Evolutionary conservation across 2,797 vertebrate species (phyloP).

Genomic region (Apogon hyalosoma): DNA sequence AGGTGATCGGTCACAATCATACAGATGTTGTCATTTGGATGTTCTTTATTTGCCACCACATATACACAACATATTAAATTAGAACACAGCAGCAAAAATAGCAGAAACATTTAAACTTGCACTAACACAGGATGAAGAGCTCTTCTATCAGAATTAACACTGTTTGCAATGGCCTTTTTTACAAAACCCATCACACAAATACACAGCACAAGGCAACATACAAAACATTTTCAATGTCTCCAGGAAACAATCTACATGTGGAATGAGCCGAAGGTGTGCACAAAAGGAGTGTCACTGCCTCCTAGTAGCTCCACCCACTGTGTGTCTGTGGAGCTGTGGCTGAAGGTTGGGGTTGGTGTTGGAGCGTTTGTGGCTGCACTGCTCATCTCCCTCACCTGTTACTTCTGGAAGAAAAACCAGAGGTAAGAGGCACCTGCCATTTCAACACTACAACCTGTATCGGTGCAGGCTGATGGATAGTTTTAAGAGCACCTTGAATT

Average conservation of each 20-base stretch:
- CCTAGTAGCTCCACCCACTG: slow-evolving; percentile 87
- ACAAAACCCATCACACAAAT: background rate
- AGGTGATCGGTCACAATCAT: too few species aligned
- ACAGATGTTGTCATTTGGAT: too few species aligned
- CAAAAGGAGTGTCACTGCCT: slow-evolving; percentile 88
- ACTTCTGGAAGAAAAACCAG: slow-evolving; percentile 99
- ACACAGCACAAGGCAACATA: background rate
- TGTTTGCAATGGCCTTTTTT: background rate
- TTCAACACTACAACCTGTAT: background rate
- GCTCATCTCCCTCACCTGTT: slow-evolving; percentile 94
- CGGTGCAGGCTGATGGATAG: background rate
- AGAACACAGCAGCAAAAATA: too few species aligned
- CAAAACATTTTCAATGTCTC: background rate
- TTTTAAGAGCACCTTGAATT: slow-evolving; percentile 18
- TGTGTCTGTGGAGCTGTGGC: slow-evolving; percentile 93
- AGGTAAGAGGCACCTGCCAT: slow-evolving; percentile 83
- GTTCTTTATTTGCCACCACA: too few species aligned
- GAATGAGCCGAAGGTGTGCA: slow-evolving; percentile 94
- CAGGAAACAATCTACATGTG: slow-evolving; percentile 95
- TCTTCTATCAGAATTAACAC: too few species aligned
- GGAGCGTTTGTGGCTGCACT: slow-evolving; percentile 91
- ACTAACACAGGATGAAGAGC: too few species aligned
- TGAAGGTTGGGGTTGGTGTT: slow-evolving; percentile 92
- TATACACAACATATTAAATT: too few species aligned
- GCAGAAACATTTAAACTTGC: too few species aligned